Conservation (phyloP, 1,140 invertebrate genomes). For the Micrasema longulum region DNA sequence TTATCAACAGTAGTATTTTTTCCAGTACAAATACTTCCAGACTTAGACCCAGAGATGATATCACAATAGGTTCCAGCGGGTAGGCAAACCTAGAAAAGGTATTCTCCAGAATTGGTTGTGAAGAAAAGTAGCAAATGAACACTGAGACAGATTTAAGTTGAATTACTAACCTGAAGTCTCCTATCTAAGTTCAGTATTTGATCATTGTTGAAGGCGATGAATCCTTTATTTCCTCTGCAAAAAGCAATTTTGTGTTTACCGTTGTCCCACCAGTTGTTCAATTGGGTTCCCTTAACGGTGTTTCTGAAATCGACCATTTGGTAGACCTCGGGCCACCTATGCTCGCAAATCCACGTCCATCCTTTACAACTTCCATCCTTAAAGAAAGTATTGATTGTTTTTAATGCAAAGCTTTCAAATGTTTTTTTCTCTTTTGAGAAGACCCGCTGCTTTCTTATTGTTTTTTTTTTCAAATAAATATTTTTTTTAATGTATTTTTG, state of each 20-base stretch:
- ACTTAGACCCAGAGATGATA: slow-evolving; percentile 75
- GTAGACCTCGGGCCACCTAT: slow-evolving; percentile 85
- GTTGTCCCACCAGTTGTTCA: slow-evolving; percentile 81
- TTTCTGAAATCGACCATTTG: slow-evolving; percentile 86
- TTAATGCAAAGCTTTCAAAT: too few relatives aligned
- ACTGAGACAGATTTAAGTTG: too few relatives aligned
- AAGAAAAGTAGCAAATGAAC: too few relatives aligned
- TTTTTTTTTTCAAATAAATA: too few relatives aligned
- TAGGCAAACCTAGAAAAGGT: slow-evolving; percentile 73
- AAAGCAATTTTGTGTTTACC: slow-evolving; percentile 82
- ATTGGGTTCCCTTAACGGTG: slow-evolving; percentile 66
- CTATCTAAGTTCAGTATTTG: slow-evolving; percentile 68
- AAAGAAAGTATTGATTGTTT: too few relatives aligned
- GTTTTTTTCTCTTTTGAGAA: background rate
- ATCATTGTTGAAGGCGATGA: slow-evolving; percentile 81
- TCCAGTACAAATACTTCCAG: slow-evolving; percentile 70
- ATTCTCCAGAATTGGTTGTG: background rate
- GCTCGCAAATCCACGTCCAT: slow-evolving; percentile 93
- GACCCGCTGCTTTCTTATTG: too few relatives aligned
- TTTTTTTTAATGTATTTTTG: too few relatives aligned
- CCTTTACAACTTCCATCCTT: slow-evolving; percentile 79
- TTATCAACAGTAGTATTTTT: slow-evolving; percentile 68
- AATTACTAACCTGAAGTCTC: slow-evolving; percentile 64
- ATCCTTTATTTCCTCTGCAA: slow-evolving; percentile 75
- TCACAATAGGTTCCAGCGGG: slow-evolving; percentile 87